Evolutionary conservation across 2,888 invertebrate genomes (phyloP), one percentile per base, ranked within the genome.

Genomic region (Macropis europaea): DNA sequence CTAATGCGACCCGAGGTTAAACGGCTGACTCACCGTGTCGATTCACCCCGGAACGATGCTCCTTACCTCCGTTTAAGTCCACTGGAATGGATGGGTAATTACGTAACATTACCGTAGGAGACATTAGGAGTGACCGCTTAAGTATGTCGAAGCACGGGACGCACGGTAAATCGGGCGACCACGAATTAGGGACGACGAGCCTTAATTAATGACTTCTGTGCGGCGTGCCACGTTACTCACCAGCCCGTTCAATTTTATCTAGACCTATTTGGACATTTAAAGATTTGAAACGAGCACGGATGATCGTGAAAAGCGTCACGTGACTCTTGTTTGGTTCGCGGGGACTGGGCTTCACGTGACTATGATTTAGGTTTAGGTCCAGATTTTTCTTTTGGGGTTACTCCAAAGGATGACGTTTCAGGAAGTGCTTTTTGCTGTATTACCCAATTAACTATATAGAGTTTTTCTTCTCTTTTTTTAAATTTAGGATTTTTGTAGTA

Each of bases 1-100:
- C 56, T 38, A 57, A 47, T 28, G 42, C 40, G 72, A 66, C 73
- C 61, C 47, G 36, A 32, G 66, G 72, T 73, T 57, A 73, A 73
- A 72, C 53, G 36, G 40, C 42, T 71, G 71, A 73, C 43, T 73
- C 63, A 70, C 28, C 32, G 13, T 9, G 13, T 22, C 52, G 36
- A 53, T 53, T 47, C 45, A 45, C 50, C 38, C 43, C 38, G 13
- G 28, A 43, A 50, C 13, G 0, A 48, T 15, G 6, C 26, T 53
- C 32, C 54, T 71, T 72, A 56, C 52, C 61, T 62, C 68, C 9
- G 6, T 5, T 17, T 30, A 30, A 30, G 26, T 48, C 43, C 22
- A 36, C 42, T 50, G 9, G n/a, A 38, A 11, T 38, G 22, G 56
- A 40, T 30, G 40, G n/a, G 24, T 69, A 69, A 72, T 72, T 72